Evolutionary conservation across 2,888 invertebrate species (phyloP).

Genomic region (Pristionchus fissidentatus): DNA sequence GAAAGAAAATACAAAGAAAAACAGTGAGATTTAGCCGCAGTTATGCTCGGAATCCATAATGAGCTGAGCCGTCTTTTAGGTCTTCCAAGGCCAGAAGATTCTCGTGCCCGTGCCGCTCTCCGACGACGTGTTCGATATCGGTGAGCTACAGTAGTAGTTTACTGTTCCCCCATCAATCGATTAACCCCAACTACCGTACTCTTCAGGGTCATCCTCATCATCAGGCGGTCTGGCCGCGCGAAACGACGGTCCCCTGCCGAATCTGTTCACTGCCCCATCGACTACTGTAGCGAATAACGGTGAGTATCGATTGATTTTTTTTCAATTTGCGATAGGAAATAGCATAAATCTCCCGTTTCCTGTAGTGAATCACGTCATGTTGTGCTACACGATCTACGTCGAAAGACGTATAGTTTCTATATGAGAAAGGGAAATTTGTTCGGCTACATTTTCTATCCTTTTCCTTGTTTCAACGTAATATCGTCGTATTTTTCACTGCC

Average conservation of each 20-base stretch:
- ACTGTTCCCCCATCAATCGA: neutral
- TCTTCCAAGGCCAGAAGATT: slow-evolving; percentile 73
- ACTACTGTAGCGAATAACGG: neutral
- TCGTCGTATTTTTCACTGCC: too few species aligned
- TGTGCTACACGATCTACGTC: neutral
- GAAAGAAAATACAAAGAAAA: slow-evolving; percentile 16
- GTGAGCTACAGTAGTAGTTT: slow-evolving; percentile 13
- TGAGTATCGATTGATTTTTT: neutral
- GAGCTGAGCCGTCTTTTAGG: slow-evolving; percentile 56
- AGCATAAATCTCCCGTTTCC: neutral
- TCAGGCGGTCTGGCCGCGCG: slow-evolving; percentile 27
- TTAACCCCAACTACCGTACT: neutral
- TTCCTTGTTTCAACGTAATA: too few species aligned
- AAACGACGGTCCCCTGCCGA: slow-evolving; percentile 19
- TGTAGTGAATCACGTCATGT: neutral
- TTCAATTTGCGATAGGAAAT: neutral
- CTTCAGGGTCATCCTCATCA: slow-evolving; percentile 3
- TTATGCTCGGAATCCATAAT: slow-evolving; percentile 6
- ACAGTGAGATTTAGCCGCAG: neutral
- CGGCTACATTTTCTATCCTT: too few species aligned
- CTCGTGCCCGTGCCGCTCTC: slow-evolving; percentile 66
- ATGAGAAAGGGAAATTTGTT: neutral
- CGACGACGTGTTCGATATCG: slow-evolving; percentile 65
- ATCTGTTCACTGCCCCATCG: slow-evolving; percentile 2
- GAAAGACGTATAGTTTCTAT: neutral